These are phyloP conservation scores for Pseudomyrmex concolor DNA, from an alignment of 1,140 invertebrate species.

Conservation along the genomic window DNA sequence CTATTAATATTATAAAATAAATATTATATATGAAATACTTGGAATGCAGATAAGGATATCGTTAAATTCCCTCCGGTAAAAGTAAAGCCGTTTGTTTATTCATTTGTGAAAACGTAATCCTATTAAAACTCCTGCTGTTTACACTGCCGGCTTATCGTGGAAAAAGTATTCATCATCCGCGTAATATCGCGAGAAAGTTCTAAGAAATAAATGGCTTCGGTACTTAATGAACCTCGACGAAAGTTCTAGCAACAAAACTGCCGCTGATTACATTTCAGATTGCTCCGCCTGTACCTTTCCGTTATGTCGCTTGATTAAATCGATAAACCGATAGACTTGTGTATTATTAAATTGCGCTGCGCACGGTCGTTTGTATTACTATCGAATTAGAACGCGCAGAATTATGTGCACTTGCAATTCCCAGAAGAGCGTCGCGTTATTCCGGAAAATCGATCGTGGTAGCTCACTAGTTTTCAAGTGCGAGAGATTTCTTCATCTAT, in stretches of 20 bases:
- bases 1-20: too few relatives aligned
- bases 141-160: conserved; percentile 30
- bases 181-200: conserved; percentile 57
- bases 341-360: conserved; percentile 54
- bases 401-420: conserved; percentile 40
- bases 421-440: conserved; percentile 6
- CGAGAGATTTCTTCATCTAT: neutral
- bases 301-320: conserved; percentile 50
- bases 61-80: conserved; percentile 26
- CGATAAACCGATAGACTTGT: conserved; percentile 58
- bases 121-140: conserved; percentile 58
- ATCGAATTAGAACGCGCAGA: conserved; percentile 43
- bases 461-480: neutral
- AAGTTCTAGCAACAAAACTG: conserved; percentile 52
- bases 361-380: conserved; percentile 47
- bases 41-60: conserved; percentile 37
- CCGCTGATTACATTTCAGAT: conserved; percentile 54
- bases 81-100: conserved; percentile 54
- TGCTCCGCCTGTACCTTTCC: conserved; percentile 29
- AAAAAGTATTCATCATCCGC: conserved; percentile 57
- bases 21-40: conserved; percentile 18
- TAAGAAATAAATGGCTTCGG: conserved; percentile 52
- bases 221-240: conserved; percentile 48
- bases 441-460: conserved; percentile 41
- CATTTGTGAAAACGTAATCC: conserved; percentile 58